A percentile compares a stretch with the other conserved stretches of the same genome.
Evolutionary conservation across 2,113 vertebrate species (phyloP).

Genomic region (Alosa alosa): DNA sequence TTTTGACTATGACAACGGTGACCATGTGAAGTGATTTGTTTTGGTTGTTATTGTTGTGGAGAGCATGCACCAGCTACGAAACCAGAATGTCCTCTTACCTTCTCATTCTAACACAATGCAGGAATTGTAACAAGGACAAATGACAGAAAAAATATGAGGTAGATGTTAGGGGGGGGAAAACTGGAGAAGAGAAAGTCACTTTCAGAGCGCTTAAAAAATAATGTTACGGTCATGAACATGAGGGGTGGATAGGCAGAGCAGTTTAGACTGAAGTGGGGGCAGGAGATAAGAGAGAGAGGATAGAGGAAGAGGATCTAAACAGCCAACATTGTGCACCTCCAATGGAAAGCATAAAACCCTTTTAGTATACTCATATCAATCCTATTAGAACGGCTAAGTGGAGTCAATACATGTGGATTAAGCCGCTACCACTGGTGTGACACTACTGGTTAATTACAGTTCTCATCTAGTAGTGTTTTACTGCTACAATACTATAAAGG

Average conservation of each 20-base stretch:
- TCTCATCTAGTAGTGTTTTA: background rate
- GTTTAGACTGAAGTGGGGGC: slow-evolving; percentile 51
- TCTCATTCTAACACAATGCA: slow-evolving; percentile 99
- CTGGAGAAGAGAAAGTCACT: slow-evolving; percentile 68
- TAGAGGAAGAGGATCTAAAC: slow-evolving; percentile 17
- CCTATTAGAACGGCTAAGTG: background rate
- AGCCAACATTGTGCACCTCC: background rate
- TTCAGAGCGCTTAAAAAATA: slow-evolving; percentile 71
- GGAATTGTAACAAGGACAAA: slow-evolving; percentile 95
- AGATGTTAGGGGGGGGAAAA: slow-evolving; percentile 89
- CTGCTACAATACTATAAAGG: slow-evolving; percentile 25
- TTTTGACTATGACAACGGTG: slow-evolving; percentile 47
- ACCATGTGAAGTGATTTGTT: slow-evolving; percentile 67
- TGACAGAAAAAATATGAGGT: slow-evolving; percentile 97
- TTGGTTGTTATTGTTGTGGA: slow-evolving; percentile 44
- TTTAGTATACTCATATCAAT: background rate
- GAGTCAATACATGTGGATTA: background rate
- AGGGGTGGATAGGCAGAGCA: slow-evolving; percentile 57
- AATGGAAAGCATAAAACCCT: background rate
- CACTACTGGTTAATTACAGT: too few relatives aligned
- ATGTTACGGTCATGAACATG: slow-evolving; percentile 72
- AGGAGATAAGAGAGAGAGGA: slow-evolving; percentile 57
- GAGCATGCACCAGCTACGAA: slow-evolving; percentile 88
- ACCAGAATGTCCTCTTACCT: slow-evolving; percentile 95
- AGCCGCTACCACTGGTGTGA: too few relatives aligned